phyloP scores from a whole-genome alignment of 1,140 invertebrate species.

The Odontomachus brunneus region DNA sequence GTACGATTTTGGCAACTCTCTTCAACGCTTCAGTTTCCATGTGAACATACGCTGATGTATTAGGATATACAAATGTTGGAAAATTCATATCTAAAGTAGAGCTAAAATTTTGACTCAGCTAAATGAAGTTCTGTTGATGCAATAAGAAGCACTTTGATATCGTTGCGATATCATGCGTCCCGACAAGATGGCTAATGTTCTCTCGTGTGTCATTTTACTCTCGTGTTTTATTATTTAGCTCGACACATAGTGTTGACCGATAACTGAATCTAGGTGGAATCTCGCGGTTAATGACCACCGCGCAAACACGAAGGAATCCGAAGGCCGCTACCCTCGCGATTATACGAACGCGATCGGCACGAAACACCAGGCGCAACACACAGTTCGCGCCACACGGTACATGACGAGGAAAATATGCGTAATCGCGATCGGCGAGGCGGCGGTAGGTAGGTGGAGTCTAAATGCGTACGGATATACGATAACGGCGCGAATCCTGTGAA shows the following conservation, averaged over 20 bases:
- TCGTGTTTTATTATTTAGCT: no score
- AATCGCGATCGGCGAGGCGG: slow-evolving; percentile 7
- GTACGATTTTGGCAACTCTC: no score
- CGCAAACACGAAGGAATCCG: not conserved
- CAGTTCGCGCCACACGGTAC: not conserved
- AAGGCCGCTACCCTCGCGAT: slow-evolving; percentile 5
- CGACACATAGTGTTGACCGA: not conserved
- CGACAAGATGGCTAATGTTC: no score
- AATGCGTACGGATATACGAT: slow-evolving; percentile 56
- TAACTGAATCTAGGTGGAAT: not conserved
- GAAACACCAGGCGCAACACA: not conserved
- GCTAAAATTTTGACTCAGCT: no score
- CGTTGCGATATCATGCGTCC: not conserved
- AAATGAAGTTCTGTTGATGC: not conserved
- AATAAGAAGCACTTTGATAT: slow-evolving; percentile 3
- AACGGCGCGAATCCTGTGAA: slow-evolving; percentile 74
- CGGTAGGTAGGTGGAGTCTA: slow-evolving; percentile 28
- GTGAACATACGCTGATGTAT: no score
- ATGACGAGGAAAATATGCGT: not conserved
- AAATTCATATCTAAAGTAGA: no score
- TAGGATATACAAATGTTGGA: no score
- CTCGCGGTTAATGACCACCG: not conserved
- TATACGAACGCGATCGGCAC: not conserved
- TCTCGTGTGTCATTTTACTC: no score
- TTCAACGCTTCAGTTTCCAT: no score